phyloP scores from a whole-genome alignment of 2,113 vertebrate species.

The Scytalopus superciliaris region DNA sequence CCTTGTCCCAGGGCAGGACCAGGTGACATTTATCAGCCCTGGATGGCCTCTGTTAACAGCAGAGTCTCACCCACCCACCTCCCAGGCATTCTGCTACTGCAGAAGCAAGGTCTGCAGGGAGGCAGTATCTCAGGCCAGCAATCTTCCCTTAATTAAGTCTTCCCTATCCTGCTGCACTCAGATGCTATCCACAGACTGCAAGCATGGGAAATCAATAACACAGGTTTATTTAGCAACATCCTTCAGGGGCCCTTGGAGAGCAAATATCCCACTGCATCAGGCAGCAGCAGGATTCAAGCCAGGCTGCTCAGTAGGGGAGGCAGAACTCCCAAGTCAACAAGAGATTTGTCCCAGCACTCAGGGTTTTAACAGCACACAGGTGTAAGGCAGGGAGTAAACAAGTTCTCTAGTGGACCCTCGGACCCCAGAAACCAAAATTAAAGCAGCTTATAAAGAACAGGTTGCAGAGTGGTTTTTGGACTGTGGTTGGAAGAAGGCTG shows the following conservation, averaged over 20 bases:
- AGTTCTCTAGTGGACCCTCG: not conserved
- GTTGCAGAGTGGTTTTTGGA: not conserved
- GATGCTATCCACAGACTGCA: not conserved
- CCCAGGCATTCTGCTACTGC: not conserved
- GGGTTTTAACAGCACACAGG: not conserved
- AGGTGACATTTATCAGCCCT: not conserved
- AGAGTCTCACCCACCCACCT: not conserved
- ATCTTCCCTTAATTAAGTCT: conserved; percentile 3
- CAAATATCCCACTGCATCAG: not conserved
- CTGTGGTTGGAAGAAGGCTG: not conserved
- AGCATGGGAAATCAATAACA: conserved; percentile 7
- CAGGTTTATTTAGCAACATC: conserved; percentile 4
- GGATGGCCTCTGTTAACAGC: not conserved
- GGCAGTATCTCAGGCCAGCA: not conserved
- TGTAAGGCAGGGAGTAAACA: not conserved
- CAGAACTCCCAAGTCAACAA: not conserved
- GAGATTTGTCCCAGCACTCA: not conserved
- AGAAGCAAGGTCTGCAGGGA: not conserved
- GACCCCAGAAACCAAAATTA: not conserved
- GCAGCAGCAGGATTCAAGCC: not conserved
- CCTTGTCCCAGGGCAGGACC: not conserved
- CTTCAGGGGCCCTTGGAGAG: not conserved
- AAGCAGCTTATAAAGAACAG: not conserved
- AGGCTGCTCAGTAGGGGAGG: not conserved
- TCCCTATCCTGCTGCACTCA: not conserved